phyloP scores from a whole-genome alignment of 1,140 invertebrate species.

The Micrasema longulum region DNA sequence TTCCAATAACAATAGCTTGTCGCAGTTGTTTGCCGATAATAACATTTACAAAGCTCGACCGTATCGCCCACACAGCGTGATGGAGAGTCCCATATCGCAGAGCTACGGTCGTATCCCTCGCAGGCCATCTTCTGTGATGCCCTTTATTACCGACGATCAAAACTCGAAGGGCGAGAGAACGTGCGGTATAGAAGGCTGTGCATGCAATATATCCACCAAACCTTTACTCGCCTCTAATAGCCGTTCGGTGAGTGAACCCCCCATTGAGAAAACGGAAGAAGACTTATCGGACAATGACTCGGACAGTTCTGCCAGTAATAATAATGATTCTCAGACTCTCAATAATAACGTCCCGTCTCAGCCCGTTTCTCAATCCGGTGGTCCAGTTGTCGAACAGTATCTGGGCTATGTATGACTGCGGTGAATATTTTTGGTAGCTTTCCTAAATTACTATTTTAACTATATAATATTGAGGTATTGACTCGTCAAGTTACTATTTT shows the following conservation, averaged over 20 bases:
- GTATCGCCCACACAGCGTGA: constrained; percentile 47
- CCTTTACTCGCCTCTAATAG: constrained; percentile 5
- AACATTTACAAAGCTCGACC: constrained; percentile 51
- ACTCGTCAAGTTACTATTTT: too few relatives aligned
- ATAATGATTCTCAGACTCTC: constrained; percentile 58
- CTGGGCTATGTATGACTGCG: constrained; percentile 73
- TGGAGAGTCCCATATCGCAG: constrained; percentile 35
- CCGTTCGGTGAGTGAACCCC: constrained; percentile 44
- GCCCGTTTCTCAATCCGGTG: constrained; percentile 55
- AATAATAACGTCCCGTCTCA: constrained; percentile 58
- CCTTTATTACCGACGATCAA: constrained; percentile 38
- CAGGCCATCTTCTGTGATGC: constrained; percentile 51
- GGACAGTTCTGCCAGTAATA: constrained; percentile 26
- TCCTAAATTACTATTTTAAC: constrained; percentile 4
- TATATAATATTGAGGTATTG: too few relatives aligned
- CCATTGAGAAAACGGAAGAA: constrained; percentile 25
- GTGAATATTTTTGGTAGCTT: constrained; percentile 27
- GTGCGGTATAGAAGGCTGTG: constrained; percentile 39
- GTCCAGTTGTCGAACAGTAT: constrained; percentile 73
- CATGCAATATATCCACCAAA: constrained; percentile 19
- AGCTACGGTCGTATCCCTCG: constrained; percentile 28
- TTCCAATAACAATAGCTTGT: constrained; percentile 41
- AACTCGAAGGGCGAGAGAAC: neutral
- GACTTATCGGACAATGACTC: constrained; percentile 27
- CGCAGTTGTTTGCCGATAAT: constrained; percentile 42